These are phyloP conservation scores for Hemaris fuciformis DNA, from an alignment of 2,888 invertebrate genomes.

Conservation along the genomic window DNA sequence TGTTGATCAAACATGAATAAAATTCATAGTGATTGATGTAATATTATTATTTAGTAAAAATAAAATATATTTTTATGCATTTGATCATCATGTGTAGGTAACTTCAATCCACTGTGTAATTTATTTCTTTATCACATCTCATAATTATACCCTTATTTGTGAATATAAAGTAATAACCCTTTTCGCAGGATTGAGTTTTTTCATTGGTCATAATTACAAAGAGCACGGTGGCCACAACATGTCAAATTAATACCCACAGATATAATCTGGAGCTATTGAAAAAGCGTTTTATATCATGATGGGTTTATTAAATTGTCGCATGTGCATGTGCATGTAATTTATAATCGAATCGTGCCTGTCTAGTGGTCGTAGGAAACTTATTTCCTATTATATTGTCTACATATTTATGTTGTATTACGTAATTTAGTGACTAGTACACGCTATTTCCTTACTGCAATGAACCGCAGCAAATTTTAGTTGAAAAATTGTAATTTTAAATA, in stretches of 20 bases:
- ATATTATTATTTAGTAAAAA: too few relatives aligned
- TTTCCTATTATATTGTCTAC: conserved; percentile 30
- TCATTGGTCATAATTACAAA: conserved; percentile 56
- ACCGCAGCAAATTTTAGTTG: neutral
- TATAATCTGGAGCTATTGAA: conserved; percentile 68
- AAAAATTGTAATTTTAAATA: neutral
- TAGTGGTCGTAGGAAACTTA: conserved; percentile 38
- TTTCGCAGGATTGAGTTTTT: conserved; percentile 5
- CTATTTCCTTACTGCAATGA: neutral
- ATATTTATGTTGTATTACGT: neutral
- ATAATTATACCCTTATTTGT: conserved; percentile 3
- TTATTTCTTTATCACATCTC: neutral
- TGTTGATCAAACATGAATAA: too few relatives aligned
- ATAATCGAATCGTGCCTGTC: conserved; percentile 40
- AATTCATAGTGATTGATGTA: too few relatives aligned
- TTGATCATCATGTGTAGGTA: too few relatives aligned
- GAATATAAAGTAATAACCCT: conserved; percentile 17
- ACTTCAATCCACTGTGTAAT: neutral
- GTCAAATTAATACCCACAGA: conserved; percentile 70
- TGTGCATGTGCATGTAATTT: too few relatives aligned
- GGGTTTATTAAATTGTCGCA: conserved; percentile 78
- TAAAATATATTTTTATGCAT: too few relatives aligned
- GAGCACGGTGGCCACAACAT: conserved; percentile 53
- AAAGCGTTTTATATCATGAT: conserved; percentile 70
- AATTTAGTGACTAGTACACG: neutral